Evolutionary conservation across 2,113 vertebrate genomes (phyloP), one percentile per base, ranked within the genome.

Genomic region (Salvelinus alpinus): DNA sequence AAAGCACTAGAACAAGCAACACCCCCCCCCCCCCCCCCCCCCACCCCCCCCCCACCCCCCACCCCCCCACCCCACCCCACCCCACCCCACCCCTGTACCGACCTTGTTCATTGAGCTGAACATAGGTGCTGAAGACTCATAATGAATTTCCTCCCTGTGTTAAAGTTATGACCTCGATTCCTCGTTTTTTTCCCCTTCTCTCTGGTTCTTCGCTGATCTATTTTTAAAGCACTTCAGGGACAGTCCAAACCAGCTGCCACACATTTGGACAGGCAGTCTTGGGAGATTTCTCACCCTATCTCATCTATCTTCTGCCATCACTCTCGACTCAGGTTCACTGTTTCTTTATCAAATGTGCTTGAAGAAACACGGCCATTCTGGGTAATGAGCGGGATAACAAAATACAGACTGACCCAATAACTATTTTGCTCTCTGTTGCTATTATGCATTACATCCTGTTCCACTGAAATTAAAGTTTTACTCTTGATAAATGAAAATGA

Each of bases 161-260:
- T 79, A 0, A 7, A 75, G 73, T 88, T 87, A 80, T 89, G 88
- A 89, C 91, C 90, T 93, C 85, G 84, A 80, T 80, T 72, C 29
- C 66, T 68, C 8, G 16, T 44, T 31, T 68, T 78, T 67, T 57
- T 7, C 51, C 66, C 70, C 48, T 59, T 73, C 47, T 73, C 69
- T 76, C 62, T 27, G 7, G 74, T 48, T 84, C 47, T 90, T 84
- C 88, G 88, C 90, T 85, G 82, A 85, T 86, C 91, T 92, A 91
- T 91, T 92, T 94, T 91, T 87, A 88, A 84, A 89, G 77, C 38
- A 57, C 80, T 85, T 83, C 79, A 79, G 80, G 79, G 85, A 82
- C 84, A 34, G 77, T 73, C 70, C 25, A 77, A 82, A 88, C 88
- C 87, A 90, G 89, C 89, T 88, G 85, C 78, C 48, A 72, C 4